Conservation (phyloP, 2,797 vertebrate species). For the Thalassophryne amazonica region DNA sequence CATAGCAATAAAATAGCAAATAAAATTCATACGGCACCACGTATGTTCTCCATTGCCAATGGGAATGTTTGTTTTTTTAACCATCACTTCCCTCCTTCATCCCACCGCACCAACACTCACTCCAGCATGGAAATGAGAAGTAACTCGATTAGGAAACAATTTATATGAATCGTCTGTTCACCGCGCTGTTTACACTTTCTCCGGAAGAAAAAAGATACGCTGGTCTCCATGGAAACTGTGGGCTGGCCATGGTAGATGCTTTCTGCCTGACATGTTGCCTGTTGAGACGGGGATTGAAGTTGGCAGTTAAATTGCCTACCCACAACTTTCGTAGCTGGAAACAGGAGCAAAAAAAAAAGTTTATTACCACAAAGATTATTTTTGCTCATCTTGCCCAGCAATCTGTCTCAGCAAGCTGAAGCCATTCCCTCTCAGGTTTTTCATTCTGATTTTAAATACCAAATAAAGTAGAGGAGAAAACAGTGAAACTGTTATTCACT, state of each 20-base stretch:
- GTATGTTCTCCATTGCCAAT: conserved; percentile 18
- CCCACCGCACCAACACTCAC: conserved; percentile 57
- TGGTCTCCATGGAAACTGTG: conserved; percentile 81
- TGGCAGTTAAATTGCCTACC: conserved; percentile 63
- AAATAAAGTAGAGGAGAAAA: no score
- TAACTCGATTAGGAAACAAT: conserved; percentile 80
- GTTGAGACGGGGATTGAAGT: conserved; percentile 70
- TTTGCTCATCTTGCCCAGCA: conserved; percentile 13
- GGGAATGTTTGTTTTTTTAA: no score
- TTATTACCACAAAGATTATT: conserved; percentile 31
- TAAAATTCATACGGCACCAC: conserved; percentile 1
- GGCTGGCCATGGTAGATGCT: conserved; percentile 58
- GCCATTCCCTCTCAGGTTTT: no score
- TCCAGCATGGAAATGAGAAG: conserved; percentile 73
- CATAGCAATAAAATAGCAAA: conserved; percentile 18
- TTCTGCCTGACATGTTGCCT: conserved; percentile 54
- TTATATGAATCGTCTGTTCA: conserved; percentile 74
- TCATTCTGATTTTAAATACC: background rate
- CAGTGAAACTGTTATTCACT: no score
- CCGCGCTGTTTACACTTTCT: conserved; percentile 71
- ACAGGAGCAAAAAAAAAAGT: conserved; percentile 46
- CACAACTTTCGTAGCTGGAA: conserved; percentile 61
- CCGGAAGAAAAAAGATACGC: conserved; percentile 55
- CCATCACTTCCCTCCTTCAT: conserved; percentile 8
- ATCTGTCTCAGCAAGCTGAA: no score